Percentiles rank a stretch among this genome's conserved stretches.
phyloP scores from a whole-genome alignment of 2,113 vertebrate species.

The Petromus typicus region DNA sequence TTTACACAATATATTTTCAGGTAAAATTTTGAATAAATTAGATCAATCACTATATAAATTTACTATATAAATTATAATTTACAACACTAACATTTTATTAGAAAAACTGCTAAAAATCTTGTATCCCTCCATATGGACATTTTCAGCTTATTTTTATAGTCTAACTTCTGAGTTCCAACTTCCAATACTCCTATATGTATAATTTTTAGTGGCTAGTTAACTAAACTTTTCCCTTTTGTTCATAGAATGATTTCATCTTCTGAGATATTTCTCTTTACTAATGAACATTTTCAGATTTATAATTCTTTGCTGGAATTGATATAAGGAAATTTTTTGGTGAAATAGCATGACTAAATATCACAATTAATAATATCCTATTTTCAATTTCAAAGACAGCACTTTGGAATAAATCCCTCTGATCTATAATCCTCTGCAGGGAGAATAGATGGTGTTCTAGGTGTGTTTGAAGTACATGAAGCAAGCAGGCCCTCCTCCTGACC shows the following conservation, averaged over 20 bases:
- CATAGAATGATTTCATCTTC: not conserved
- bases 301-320: not conserved
- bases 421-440: not conserved
- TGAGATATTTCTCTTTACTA: not conserved
- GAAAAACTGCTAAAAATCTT: not conserved
- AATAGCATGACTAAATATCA: not conserved
- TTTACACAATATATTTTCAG: not conserved
- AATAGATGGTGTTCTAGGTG: not conserved
- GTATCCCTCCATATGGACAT: not conserved
- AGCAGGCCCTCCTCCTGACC: no score
- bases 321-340: not conserved
- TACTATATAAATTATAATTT: not conserved
- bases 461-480: no score
- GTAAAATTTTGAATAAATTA: constrained; percentile 41
- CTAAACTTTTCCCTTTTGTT: not conserved
- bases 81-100: not conserved
- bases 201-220: constrained; percentile 13
- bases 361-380: not conserved
- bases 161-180: not conserved
- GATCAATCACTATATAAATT: not conserved
- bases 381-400: not conserved
- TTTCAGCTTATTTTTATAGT: constrained; percentile 3
- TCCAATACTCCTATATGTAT: not conserved
- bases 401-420: not conserved
- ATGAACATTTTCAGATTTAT: constrained; percentile 6